A percentile compares a stretch with the other conserved stretches of the same genome.
phyloP scores from a whole-genome alignment of 2,797 vertebrate species.

The Neosilurus hyrtlii region DNA sequence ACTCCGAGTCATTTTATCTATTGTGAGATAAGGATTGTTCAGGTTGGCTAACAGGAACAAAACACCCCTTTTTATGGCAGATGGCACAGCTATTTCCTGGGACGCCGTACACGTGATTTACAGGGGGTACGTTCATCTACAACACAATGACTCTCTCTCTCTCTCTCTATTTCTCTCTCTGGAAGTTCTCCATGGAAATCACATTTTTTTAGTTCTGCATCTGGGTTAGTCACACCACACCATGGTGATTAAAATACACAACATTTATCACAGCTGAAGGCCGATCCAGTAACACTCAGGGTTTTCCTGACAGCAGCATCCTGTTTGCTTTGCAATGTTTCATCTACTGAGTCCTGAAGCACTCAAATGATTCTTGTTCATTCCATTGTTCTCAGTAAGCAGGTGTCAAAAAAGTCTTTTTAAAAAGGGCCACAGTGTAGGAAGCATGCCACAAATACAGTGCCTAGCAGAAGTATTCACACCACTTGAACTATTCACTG shows the following conservation, averaged over 20 bases:
- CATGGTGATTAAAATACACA: neutral
- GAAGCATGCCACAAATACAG: neutral
- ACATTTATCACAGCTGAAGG: neutral
- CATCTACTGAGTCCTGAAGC: neutral
- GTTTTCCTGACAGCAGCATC: neutral
- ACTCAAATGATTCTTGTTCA: neutral
- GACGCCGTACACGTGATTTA: neutral
- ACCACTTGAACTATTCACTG: neutral
- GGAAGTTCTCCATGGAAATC: no score
- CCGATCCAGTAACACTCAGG: neutral
- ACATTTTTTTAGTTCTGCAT: conserved; percentile 11
- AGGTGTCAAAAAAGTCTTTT: neutral
- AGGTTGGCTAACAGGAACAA: neutral
- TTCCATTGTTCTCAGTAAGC: no score
- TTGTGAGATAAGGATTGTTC: neutral
- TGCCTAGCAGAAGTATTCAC: neutral
- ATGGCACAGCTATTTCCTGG: neutral
- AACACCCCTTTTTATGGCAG: neutral
- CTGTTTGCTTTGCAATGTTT: no score
- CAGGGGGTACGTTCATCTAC: neutral
- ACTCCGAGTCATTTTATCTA: neutral
- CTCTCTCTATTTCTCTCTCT: neutral
- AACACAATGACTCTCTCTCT: neutral
- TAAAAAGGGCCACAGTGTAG: neutral
- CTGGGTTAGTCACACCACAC: neutral